Percentiles rank a stretch among this genome's conserved stretches.
Evolutionary conservation across 1,140 invertebrate genomes (phyloP).

Genomic region (Whitmania pigra): DNA sequence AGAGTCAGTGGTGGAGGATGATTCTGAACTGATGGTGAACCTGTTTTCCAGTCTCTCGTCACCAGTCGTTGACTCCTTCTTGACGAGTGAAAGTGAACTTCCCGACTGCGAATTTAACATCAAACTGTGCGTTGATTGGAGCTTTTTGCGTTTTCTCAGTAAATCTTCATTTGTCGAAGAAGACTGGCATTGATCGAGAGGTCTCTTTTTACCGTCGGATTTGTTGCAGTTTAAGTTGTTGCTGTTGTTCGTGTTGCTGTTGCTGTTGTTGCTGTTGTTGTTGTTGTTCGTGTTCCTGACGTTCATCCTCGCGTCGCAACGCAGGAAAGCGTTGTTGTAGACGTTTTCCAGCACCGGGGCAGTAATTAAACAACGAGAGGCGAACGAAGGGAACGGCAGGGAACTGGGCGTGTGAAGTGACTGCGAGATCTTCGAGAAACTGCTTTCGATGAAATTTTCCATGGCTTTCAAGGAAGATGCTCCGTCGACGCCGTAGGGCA

Average conservation of each 20-base stretch:
- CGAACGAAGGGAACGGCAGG: constrained; percentile 4
- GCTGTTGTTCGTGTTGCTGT: constrained; percentile 4
- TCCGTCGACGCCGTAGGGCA: neutral
- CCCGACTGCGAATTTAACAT: too few relatives aligned
- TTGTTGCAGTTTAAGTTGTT: constrained; percentile 2
- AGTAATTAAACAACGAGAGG: constrained; percentile 4
- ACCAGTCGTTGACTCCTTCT: too few relatives aligned
- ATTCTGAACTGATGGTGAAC: too few relatives aligned
- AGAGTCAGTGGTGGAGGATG: too few relatives aligned
- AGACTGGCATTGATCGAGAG: too few relatives aligned
- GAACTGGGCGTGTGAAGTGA: constrained; percentile 1
- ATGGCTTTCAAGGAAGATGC: constrained; percentile 6
- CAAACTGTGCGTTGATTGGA: too few relatives aligned
- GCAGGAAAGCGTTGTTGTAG: constrained; percentile 8
- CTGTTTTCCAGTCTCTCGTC: too few relatives aligned
- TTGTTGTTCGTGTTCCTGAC: neutral
- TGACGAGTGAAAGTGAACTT: too few relatives aligned
- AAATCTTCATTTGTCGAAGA: too few relatives aligned
- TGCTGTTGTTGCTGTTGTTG: neutral
- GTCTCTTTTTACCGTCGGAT: neutral
- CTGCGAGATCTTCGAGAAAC: constrained; percentile 11
- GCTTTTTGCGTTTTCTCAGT: too few relatives aligned
- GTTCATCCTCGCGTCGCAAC: neutral
- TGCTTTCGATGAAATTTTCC: constrained; percentile 13
- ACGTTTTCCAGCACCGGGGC: constrained; percentile 11